These are phyloP conservation scores for Dasypogon diadema DNA, from an alignment of 2,888 invertebrate species.

Conservation along the genomic window DNA sequence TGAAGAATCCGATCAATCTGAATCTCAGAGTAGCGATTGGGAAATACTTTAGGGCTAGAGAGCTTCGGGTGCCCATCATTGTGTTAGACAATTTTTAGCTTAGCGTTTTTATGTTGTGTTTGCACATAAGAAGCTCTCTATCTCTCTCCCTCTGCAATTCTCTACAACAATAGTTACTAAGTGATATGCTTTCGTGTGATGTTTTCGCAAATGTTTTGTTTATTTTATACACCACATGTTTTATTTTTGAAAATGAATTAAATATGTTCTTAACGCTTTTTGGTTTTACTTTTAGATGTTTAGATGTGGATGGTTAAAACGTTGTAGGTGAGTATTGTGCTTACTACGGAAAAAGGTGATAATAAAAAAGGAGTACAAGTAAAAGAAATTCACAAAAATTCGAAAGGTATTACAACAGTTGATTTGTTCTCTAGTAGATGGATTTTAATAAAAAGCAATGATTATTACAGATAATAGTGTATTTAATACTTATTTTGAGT, in stretches of 20 bases:
- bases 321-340: too few species aligned
- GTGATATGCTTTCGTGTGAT: constrained; percentile 30
- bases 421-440: too few species aligned
- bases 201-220: constrained; percentile 19
- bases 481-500: too few species aligned
- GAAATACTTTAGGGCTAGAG: constrained; percentile 60
- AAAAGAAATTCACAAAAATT: too few species aligned
- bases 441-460: too few species aligned
- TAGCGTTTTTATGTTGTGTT: not conserved
- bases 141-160: too few species aligned
- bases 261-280: not conserved
- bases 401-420: too few species aligned
- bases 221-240: constrained; percentile 6
- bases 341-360: too few species aligned
- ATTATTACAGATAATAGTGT: too few species aligned
- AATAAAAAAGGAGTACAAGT: too few species aligned
- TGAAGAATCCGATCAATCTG: constrained; percentile 52
- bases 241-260: constrained; percentile 26
- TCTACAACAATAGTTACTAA: not conserved
- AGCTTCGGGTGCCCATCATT: not conserved
- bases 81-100: not conserved
- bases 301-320: too few species aligned
- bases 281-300: not conserved
- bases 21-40: constrained; percentile 65
- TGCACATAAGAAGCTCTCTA: not conserved